Conservation (phyloP, 2,113 vertebrate species). For the Brachionichthys hirsutus region DNA sequence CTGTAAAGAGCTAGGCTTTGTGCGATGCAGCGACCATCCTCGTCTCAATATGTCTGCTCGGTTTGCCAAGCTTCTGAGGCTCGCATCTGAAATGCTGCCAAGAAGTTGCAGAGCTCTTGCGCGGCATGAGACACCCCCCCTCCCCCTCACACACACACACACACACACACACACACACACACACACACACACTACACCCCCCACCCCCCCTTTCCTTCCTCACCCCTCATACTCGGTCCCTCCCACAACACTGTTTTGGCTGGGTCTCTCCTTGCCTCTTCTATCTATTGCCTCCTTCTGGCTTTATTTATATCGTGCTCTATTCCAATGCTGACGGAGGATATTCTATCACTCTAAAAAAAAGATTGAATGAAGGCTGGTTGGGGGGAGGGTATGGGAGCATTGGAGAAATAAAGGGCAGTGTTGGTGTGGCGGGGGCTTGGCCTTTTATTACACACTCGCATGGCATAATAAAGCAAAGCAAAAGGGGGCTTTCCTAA, state of each 20-base stretch:
- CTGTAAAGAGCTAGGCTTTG: slow-evolving; percentile 81
- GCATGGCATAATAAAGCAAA: slow-evolving; percentile 55
- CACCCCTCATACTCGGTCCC: slow-evolving; percentile 56
- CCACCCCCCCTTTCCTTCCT: slow-evolving; percentile 56
- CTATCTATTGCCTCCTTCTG: slow-evolving; percentile 73
- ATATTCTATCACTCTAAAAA: slow-evolving; percentile 64
- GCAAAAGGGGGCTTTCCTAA: slow-evolving; percentile 43
- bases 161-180: too few relatives aligned
- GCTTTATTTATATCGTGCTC: slow-evolving; percentile 74
- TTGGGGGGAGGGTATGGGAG: slow-evolving; percentile 56
- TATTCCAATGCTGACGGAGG: slow-evolving; percentile 69
- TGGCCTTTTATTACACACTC: slow-evolving; percentile 52
- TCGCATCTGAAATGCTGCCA: slow-evolving; percentile 85
- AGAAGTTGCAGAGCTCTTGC: slow-evolving; percentile 78
- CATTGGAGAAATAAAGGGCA: slow-evolving; percentile 23
- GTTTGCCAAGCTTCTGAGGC: slow-evolving; percentile 78
- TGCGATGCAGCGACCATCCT: slow-evolving; percentile 78
- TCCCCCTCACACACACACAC: too few relatives aligned
- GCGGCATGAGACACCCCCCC: slow-evolving; percentile 74
- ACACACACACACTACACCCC: too few relatives aligned
- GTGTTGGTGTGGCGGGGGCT: neutral
- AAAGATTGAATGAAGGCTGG: slow-evolving; percentile 40
- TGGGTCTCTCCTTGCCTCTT: slow-evolving; percentile 71
- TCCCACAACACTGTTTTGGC: slow-evolving; percentile 73
- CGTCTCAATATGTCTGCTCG: slow-evolving; percentile 82